Evolutionary conservation across 2,888 invertebrate genomes (phyloP).

Genomic region (Ischnura elegans): DNA sequence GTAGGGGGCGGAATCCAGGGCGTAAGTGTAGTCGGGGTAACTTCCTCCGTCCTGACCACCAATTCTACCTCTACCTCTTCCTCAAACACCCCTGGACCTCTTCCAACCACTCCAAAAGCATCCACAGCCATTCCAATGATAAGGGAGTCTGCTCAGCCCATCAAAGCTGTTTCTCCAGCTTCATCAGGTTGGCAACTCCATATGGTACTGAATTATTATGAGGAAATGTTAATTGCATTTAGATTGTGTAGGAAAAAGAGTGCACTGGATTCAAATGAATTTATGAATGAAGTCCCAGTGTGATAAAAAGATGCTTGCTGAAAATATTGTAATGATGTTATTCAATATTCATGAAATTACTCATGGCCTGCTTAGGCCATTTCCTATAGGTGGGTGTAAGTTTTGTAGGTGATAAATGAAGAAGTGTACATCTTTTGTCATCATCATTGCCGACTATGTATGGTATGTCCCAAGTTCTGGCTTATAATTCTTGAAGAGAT

Average conservation of each 20-base stretch:
- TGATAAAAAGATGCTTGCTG: background rate
- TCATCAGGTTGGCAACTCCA: conserved; percentile 69
- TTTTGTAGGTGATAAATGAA: conserved; percentile 63
- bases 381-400: conserved; percentile 63
- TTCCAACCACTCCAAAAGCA: conserved; percentile 66
- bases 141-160: conserved; percentile 65
- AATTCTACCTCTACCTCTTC: conserved; percentile 61
- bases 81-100: conserved; percentile 57
- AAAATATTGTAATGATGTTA: background rate
- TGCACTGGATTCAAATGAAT: background rate
- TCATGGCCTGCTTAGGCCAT: conserved; percentile 52
- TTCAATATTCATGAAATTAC: conserved; percentile 42
- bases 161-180: conserved; percentile 69
- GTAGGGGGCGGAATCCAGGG: conserved; percentile 59
- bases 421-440: conserved; percentile 54
- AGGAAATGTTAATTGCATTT: conserved; percentile 38
- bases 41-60: conserved; percentile 54
- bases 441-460: conserved; percentile 50
- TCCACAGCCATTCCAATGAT: conserved; percentile 64
- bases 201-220: conserved; percentile 56
- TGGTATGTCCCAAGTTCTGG: conserved; percentile 60
- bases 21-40: conserved; percentile 66
- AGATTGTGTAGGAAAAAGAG: background rate
- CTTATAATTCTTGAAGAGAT: conserved; percentile 30
- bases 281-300: background rate